Evolutionary conservation across 2,113 vertebrate species (phyloP).

Genomic region (Isurus oxyrinchus): DNA sequence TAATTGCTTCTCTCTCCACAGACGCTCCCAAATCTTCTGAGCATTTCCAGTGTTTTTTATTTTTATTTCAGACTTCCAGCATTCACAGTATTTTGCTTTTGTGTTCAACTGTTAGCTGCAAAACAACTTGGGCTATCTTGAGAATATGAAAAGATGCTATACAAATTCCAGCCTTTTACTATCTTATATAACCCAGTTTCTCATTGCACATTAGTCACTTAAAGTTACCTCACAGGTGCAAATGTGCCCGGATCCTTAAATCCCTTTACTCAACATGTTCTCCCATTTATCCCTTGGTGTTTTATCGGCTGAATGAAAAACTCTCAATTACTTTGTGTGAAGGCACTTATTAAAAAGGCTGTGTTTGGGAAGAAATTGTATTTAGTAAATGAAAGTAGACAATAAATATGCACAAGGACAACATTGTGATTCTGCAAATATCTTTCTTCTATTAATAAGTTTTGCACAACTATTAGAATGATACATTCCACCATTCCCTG

Average conservation of each 20-base stretch:
- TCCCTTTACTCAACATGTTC: not conserved
- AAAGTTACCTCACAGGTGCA: not conserved
- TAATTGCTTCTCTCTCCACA: too few relatives aligned
- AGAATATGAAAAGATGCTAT: not conserved
- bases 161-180: not conserved
- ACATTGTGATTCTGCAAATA: not conserved
- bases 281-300: not conserved
- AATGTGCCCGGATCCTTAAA: not conserved
- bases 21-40: not conserved
- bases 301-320: not conserved
- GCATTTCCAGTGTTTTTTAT: not conserved
- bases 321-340: not conserved
- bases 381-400: not conserved
- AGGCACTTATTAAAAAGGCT: not conserved
- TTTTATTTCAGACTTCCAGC: not conserved
- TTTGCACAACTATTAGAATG: not conserved
- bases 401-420: not conserved
- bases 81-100: not conserved
- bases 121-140: not conserved
- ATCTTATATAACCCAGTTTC: not conserved
- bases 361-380: not conserved
- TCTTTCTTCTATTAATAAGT: not conserved
- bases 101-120: not conserved
- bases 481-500: not conserved
- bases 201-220: not conserved